Conservation (phyloP, 2,888 invertebrate genomes). For the Electrophaes corylata region DNA sequence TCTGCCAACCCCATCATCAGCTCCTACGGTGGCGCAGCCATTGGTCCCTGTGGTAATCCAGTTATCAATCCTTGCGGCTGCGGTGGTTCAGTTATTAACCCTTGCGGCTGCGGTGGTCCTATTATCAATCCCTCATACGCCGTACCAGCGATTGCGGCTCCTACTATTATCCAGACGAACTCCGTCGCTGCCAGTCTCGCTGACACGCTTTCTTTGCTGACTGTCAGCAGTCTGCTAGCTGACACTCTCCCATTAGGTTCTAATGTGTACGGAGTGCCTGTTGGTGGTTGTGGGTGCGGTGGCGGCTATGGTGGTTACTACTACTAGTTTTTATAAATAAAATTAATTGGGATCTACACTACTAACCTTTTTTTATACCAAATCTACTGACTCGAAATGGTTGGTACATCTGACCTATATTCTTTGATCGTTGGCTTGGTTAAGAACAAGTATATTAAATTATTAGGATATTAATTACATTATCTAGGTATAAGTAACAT, state of each 20-base stretch:
- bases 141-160: neutral
- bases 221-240: conserved; percentile 65
- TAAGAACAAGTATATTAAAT: too few relatives aligned
- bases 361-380: too few relatives aligned
- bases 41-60: conserved; percentile 1
- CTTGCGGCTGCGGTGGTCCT: neutral
- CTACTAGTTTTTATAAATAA: neutral
- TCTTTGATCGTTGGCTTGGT: too few relatives aligned
- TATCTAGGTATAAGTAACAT: too few relatives aligned
- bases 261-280: conserved; percentile 34
- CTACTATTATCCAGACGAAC: conserved; percentile 29
- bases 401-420: too few relatives aligned
- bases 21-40: conserved; percentile 4
- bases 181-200: conserved; percentile 63
- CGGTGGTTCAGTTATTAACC: neutral
- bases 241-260: conserved; percentile 60
- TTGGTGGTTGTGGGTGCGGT: conserved; percentile 10
- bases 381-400: too few relatives aligned
- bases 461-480: too few relatives aligned
- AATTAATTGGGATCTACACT: too few relatives aligned
- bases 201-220: conserved; percentile 68
- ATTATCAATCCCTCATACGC: conserved; percentile 3
- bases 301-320: conserved; percentile 6
- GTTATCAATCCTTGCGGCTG: neutral
- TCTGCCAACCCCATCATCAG: neutral